Conservation (phyloP, 2,797 vertebrate genomes). For the Anguilla obscura region DNA sequence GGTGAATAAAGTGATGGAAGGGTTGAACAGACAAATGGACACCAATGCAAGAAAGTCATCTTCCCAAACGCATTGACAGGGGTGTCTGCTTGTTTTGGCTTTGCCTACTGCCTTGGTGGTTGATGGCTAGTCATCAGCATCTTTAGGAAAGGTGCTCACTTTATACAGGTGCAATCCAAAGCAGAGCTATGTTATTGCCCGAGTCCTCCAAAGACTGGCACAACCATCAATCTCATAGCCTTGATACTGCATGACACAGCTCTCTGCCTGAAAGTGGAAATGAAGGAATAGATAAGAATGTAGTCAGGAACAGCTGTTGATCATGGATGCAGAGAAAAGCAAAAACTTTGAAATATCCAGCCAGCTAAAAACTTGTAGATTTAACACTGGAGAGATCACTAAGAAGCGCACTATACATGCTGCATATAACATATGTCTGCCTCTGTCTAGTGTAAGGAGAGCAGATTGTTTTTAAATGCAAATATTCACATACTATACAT, state of each 20-base stretch:
- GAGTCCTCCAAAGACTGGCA: conserved; percentile 32
- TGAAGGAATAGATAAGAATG: not conserved
- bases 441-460: not conserved
- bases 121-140: conserved; percentile 24
- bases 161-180: conserved; percentile 34
- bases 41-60: not conserved
- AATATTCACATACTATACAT: conserved; percentile 29
- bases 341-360: not conserved
- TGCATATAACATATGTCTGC: not conserved
- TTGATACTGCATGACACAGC: conserved; percentile 20
- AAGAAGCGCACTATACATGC: not conserved
- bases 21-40: not conserved
- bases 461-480: not conserved
- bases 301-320: conserved; percentile 1
- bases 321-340: not conserved
- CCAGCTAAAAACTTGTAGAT: not conserved
- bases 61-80: not conserved
- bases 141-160: conserved; percentile 29
- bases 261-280: not conserved
- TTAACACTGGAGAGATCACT: not conserved
- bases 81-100: conserved; percentile 15
- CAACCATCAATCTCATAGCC: conserved; percentile 31
- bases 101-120: conserved; percentile 1
- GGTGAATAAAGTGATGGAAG: not conserved
- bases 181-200: conserved; percentile 41